Conservation (phyloP, 2,797 vertebrate genomes). For the Chaetophractus vellerosus region DNA sequence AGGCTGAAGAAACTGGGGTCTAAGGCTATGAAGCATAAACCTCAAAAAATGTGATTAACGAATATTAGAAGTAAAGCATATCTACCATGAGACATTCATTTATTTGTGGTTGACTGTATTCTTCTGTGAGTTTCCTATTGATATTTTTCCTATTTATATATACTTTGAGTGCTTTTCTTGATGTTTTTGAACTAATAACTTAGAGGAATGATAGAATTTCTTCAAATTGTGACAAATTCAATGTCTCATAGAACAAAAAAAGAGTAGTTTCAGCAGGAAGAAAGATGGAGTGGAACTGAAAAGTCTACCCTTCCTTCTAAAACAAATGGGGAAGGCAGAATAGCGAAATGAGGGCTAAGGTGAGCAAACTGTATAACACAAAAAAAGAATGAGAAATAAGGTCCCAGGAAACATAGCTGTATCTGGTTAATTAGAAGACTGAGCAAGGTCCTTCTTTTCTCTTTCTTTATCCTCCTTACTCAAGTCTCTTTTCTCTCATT, state of each 20-base stretch:
- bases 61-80: neutral
- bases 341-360: neutral
- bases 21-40: neutral
- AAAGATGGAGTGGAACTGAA: neutral
- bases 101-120: neutral
- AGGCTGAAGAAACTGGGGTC: neutral
- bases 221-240: neutral
- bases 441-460: neutral
- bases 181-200: neutral
- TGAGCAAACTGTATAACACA: neutral
- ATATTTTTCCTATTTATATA: neutral
- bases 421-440: neutral
- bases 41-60: neutral
- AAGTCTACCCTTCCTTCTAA: neutral
- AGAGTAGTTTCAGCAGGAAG: neutral
- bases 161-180: neutral
- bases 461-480: neutral
- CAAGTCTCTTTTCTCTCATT: neutral
- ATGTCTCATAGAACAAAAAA: neutral
- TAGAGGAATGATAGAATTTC: neutral
- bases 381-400: neutral
- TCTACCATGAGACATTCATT: neutral
- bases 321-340: neutral
- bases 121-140: neutral
- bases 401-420: neutral